A percentile compares a stretch with the other conserved stretches of the same genome.
These are phyloP conservation scores for Callorhinus ursinus DNA, from an alignment of 2,113 vertebrate species.

Conservation along the genomic window DNA sequence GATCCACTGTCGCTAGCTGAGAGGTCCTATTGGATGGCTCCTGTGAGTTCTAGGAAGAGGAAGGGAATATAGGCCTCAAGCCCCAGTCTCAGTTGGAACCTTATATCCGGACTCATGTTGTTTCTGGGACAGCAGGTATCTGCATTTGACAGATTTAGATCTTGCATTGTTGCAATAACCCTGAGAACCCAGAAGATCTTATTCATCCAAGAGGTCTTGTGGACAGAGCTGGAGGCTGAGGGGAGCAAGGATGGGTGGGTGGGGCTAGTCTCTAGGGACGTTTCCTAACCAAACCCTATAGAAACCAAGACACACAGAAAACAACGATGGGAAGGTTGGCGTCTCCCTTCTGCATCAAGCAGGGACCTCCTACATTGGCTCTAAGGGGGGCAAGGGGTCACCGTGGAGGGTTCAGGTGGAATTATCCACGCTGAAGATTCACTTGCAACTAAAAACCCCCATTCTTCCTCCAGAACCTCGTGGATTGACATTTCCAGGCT, in stretches of 20 bases:
- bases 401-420: background rate
- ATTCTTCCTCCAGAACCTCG: background rate
- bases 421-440: background rate
- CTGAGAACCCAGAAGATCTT: background rate
- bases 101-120: background rate
- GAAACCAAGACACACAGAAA: background rate
- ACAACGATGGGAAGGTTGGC: background rate
- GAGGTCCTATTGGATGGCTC: background rate
- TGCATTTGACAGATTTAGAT: background rate
- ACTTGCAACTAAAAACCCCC: background rate
- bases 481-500: background rate
- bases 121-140: background rate
- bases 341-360: background rate
- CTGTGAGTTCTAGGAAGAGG: background rate
- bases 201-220: background rate
- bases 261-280: background rate
- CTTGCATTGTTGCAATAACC: background rate
- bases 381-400: background rate
- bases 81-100: background rate
- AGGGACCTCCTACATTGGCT: background rate
- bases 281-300: background rate
- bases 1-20: background rate
- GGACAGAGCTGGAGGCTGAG: background rate
- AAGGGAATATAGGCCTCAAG: background rate
- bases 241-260: background rate